phyloP scores from a whole-genome alignment of 1,140 invertebrate species.

The Berghia stephanieae region DNA sequence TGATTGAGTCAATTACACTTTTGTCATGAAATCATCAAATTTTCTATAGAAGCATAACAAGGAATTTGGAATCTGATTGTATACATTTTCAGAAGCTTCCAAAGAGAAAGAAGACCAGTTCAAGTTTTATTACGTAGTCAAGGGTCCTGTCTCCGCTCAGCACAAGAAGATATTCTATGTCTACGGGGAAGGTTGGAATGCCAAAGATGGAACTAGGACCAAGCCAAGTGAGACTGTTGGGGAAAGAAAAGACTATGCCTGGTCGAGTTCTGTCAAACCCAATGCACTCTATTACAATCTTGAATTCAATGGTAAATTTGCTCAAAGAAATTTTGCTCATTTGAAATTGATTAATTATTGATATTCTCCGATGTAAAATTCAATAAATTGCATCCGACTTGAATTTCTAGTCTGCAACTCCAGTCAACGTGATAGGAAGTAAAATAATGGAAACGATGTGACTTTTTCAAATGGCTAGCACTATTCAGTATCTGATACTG shows the following conservation, averaged over 20 bases:
- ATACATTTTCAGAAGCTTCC: conserved; percentile 43
- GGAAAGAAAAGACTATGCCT: conserved; percentile 48
- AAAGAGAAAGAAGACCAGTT: conserved; percentile 47
- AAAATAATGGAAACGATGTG: no score
- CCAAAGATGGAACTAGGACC: conserved; percentile 43
- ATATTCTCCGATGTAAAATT: no score
- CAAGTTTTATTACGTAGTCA: conserved; percentile 53
- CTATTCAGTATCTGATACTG: no score
- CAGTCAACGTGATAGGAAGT: no score
- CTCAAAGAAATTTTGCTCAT: conserved; percentile 16
- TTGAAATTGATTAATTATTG: no score
- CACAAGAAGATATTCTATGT: conserved; percentile 61
- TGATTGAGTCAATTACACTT: not conserved
- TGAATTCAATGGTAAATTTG: conserved; percentile 27
- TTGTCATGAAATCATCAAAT: not conserved
- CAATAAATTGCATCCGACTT: no score
- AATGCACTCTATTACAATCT: conserved; percentile 54
- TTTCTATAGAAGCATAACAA: no score
- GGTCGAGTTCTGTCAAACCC: conserved; percentile 47
- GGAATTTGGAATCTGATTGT: no score
- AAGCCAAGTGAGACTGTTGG: conserved; percentile 44
- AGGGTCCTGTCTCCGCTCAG: conserved; percentile 50
- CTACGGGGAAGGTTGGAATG: conserved; percentile 50
- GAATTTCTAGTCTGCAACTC: no score
- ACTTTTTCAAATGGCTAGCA: no score